Evolutionary conservation across 2,888 invertebrate genomes (phyloP).

Genomic region (Strigamia crassipes): DNA sequence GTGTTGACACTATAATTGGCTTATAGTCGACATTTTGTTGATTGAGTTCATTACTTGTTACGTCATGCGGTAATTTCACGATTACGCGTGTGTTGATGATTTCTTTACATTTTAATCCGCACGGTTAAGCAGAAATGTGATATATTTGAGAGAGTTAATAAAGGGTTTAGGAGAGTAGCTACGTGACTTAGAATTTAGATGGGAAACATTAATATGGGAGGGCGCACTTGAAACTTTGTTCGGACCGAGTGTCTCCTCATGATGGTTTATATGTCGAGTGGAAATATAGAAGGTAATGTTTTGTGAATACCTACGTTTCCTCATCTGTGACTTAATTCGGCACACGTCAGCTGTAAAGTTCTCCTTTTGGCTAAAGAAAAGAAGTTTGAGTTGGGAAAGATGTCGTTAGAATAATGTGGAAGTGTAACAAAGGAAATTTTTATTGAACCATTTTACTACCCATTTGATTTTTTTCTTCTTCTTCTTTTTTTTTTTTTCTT

Average conservation of each 20-base stretch:
- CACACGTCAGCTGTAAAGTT: conserved; percentile 39
- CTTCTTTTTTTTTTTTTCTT: background rate
- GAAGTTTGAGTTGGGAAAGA: background rate
- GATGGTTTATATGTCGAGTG: conserved; percentile 34
- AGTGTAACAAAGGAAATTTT: conserved; percentile 22
- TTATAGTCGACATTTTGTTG: conserved; percentile 23
- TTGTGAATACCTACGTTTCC: conserved; percentile 19
- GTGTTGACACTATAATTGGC: conserved; percentile 38
- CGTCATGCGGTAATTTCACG: conserved; percentile 29
- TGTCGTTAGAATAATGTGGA: conserved; percentile 27
- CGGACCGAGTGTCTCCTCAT: background rate
- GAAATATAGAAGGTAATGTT: conserved; percentile 36
- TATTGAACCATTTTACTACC: conserved; percentile 30
- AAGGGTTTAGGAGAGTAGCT: conserved; percentile 31
- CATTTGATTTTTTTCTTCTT: background rate
- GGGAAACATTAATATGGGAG: conserved; percentile 14
- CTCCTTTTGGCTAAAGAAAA: background rate
- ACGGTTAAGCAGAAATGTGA: conserved; percentile 1
- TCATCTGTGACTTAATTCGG: conserved; percentile 40
- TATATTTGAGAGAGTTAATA: background rate
- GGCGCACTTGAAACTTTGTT: conserved; percentile 1
- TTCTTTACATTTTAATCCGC: conserved; percentile 29
- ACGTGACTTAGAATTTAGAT: conserved; percentile 22
- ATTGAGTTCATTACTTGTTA: conserved; percentile 33
- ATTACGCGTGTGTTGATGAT: background rate